Evolutionary conservation across 2,888 invertebrate species (phyloP), one percentile per base, ranked within the genome.

Genomic region (Galerucella nymphaeae): DNA sequence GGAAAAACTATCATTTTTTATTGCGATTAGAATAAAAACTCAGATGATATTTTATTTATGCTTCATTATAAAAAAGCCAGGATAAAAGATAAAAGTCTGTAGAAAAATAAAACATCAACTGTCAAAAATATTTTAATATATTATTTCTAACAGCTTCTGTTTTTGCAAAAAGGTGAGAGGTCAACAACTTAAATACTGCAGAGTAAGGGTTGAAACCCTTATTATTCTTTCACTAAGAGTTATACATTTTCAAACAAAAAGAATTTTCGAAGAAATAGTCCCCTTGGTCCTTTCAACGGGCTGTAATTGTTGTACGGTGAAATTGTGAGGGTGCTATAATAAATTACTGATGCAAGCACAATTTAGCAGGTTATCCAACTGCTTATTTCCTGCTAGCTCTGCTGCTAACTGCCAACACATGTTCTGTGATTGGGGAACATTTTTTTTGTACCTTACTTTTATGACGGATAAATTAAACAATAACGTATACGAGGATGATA

Each of bases 281-380:
- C 42, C 38, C 61, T 38, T 61, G 61, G 10, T 42, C 38, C 38
- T 61, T 61, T 20, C 64, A 23, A 30, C 64, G 50, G 38, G 58
- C 58, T n/a, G 18, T 30, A 50, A 50, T 50, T 14, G 23, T 48
- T 13, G 14, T 18, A 20, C 38, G 20, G 9, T 42, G 55, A 71
- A 55, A 66, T 62, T 68, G 75, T 61, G 50, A 66, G 74, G 70
- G 68, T 71, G 74, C 71, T 64, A 64, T 70, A 67, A 70, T 71
- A 71, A 76, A 76, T 73, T 75, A 63, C 70, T 59, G 62, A 16
- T 41, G 67, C 68, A 71, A 71, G 71, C 73, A 64, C 70, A 73
- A 71, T 73, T 74, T 72, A 72, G 69, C 76, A 71, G 72, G 66
- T 72, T 71, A 65, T 71, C 58, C 59, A 66, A 64, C 65, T 73